Conservation (phyloP, 2,888 invertebrate genomes). For the Hirtodrosophila trivittata region DNA sequence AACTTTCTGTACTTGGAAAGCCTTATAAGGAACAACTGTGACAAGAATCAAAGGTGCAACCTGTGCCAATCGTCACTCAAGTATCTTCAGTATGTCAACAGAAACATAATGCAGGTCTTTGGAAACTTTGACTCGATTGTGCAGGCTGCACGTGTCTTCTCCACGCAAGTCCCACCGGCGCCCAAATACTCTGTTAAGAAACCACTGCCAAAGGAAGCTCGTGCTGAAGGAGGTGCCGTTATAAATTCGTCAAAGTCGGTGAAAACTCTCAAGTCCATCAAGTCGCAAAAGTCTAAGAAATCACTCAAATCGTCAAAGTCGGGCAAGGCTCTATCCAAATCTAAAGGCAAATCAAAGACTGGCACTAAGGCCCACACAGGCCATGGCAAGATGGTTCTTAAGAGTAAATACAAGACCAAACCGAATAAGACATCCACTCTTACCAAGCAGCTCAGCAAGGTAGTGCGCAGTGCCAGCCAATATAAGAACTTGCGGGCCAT, state of each 20-base stretch:
- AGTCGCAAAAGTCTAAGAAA: conserved; percentile 48
- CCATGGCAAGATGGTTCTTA: conserved; percentile 57
- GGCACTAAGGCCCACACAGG: conserved; percentile 6
- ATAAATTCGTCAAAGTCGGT: conserved; percentile 27
- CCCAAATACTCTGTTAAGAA: conserved; percentile 58
- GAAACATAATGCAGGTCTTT: conserved; percentile 75
- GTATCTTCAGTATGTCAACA: conserved; percentile 76
- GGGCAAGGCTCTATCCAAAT: conserved; percentile 25
- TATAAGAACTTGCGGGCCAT: conserved; percentile 42
- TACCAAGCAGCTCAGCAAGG: conserved; percentile 29
- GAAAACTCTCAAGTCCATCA: conserved; percentile 30
- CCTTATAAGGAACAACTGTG: conserved; percentile 71
- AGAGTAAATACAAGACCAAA: conserved; percentile 47
- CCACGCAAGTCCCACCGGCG: conserved; percentile 38
- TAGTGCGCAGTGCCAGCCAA: conserved; percentile 63
- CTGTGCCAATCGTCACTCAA: conserved; percentile 74
- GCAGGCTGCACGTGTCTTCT: conserved; percentile 65
- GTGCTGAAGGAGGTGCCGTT: conserved; percentile 53
- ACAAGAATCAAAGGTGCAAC: conserved; percentile 58
- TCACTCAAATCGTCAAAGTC: conserved; percentile 47
- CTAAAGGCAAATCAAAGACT: conserved; percentile 12
- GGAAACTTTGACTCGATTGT: conserved; percentile 69
- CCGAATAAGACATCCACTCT: background rate
- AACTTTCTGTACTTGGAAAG: conserved; percentile 79
- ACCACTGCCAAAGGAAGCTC: conserved; percentile 16